phyloP scores from a whole-genome alignment of 2,888 invertebrate genomes.

The Crioceris asparagi region DNA sequence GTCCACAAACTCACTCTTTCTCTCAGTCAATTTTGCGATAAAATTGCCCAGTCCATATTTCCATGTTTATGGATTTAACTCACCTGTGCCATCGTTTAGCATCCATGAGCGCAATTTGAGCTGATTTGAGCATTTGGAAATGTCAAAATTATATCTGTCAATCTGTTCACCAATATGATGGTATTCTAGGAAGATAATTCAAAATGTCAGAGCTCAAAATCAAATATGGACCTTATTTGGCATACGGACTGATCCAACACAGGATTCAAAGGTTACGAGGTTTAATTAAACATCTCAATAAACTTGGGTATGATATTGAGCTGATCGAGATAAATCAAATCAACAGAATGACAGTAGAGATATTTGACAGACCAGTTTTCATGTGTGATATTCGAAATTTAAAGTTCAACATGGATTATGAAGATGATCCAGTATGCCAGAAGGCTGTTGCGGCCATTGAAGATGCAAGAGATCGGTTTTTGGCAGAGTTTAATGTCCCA shows the following conservation, averaged over 20 bases:
- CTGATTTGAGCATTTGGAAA: too few relatives aligned
- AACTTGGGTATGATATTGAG: slow-evolving; percentile 26
- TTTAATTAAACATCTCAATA: slow-evolving; percentile 19
- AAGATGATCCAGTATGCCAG: slow-evolving; percentile 28
- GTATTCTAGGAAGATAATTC: too few relatives aligned
- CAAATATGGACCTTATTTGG: slow-evolving; percentile 31
- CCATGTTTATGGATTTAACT: too few relatives aligned
- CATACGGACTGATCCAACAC: slow-evolving; percentile 30
- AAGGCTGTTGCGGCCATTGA: slow-evolving; percentile 23
- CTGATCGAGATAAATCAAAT: slow-evolving; percentile 25
- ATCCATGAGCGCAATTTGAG: too few relatives aligned
- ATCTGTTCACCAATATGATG: too few relatives aligned
- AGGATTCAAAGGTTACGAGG: slow-evolving; percentile 29
- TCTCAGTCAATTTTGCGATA: too few relatives aligned
- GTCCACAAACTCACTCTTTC: too few relatives aligned
- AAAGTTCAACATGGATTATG: slow-evolving; percentile 27
- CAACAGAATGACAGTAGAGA: slow-evolving; percentile 28
- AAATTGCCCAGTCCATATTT: too few relatives aligned
- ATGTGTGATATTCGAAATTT: slow-evolving; percentile 30
- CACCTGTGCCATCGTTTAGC: too few relatives aligned
- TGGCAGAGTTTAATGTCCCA: not conserved
- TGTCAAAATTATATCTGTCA: too few relatives aligned
- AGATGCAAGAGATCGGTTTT: slow-evolving; percentile 19
- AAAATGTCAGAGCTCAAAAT: too few relatives aligned
- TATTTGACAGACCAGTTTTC: slow-evolving; percentile 27